phyloP scores from a whole-genome alignment of 2,888 invertebrate genomes.

The Andrena bucephala region DNA sequence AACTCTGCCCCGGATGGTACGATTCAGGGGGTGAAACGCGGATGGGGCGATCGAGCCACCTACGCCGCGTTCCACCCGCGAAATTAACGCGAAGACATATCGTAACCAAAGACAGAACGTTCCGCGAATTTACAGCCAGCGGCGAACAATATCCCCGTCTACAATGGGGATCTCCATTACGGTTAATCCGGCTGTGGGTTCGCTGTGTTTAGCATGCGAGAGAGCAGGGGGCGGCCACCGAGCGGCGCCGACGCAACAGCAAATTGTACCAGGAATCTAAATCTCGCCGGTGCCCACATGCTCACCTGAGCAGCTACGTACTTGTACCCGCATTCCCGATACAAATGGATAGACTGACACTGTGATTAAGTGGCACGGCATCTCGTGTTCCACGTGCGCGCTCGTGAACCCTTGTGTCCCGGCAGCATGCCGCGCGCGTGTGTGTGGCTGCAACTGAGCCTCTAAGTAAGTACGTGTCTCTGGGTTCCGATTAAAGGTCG shows the following conservation, averaged over 20 bases:
- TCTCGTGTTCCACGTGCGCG: conserved; percentile 46
- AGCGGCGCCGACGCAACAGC: conserved; percentile 37
- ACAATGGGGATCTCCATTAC: conserved; percentile 55
- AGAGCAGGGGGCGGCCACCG: neutral
- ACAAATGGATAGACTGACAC: conserved; percentile 64
- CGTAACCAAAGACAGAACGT: conserved; percentile 32
- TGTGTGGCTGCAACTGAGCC: conserved; percentile 13
- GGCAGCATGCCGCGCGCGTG: conserved; percentile 8
- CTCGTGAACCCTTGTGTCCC: neutral
- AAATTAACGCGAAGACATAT: conserved; percentile 33
- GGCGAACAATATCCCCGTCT: conserved; percentile 33
- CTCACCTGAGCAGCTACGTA: conserved; percentile 52
- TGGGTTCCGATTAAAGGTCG: conserved; percentile 41
- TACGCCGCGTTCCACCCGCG: conserved; percentile 17
- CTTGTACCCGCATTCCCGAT: conserved; percentile 70
- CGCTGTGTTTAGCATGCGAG: conserved; percentile 39
- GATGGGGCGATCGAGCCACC: conserved; percentile 13
- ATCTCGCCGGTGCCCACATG: conserved; percentile 67
- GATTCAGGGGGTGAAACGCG: neutral
- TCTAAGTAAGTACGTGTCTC: conserved; percentile 17
- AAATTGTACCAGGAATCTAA: conserved; percentile 71
- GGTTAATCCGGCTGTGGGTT: conserved; percentile 41
- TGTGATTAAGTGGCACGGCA: conserved; percentile 65
- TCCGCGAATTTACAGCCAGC: conserved; percentile 39
- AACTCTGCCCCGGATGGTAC: no score